These are phyloP conservation scores for Enteromius anoplus DNA, from an alignment of 2,797 vertebrate species.

Conservation along the genomic window DNA sequence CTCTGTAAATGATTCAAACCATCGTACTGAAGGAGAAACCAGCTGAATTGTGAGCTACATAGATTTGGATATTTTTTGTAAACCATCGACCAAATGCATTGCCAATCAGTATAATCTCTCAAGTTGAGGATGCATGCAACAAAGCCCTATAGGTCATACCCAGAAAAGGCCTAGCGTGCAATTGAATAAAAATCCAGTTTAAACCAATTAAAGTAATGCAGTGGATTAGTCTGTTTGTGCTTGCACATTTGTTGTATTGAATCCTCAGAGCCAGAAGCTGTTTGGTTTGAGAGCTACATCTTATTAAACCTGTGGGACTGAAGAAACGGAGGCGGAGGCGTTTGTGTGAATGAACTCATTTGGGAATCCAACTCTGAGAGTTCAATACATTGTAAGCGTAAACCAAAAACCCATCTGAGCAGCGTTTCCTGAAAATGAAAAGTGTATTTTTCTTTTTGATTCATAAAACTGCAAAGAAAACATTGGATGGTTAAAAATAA, in stretches of 20 bases:
- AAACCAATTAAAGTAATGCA: slow-evolving; percentile 36
- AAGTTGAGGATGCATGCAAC: slow-evolving; percentile 14
- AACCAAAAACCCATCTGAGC: slow-evolving; percentile 42
- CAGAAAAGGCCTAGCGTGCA: slow-evolving; percentile 11
- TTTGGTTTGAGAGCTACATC: slow-evolving; percentile 29
- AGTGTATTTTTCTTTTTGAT: slow-evolving; percentile 20
- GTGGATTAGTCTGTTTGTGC: slow-evolving; percentile 28
- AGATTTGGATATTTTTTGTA: background rate
- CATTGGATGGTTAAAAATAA: slow-evolving; percentile 53
- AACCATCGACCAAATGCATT: background rate
- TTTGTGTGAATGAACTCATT: slow-evolving; percentile 28
- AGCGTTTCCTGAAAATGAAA: slow-evolving; percentile 53
- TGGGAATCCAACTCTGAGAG: slow-evolving; percentile 28
- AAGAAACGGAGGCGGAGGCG: slow-evolving; percentile 29
- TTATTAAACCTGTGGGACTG: slow-evolving; percentile 53
- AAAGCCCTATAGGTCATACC: slow-evolving; percentile 8
- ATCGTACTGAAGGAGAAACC: background rate
- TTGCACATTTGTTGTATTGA: slow-evolving; percentile 42
- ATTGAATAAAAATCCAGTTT: slow-evolving; percentile 25
- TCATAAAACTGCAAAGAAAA: slow-evolving; percentile 56
- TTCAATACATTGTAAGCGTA: slow-evolving; percentile 32
- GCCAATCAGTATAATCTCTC: slow-evolving; percentile 3
- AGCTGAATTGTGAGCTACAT: slow-evolving; percentile 7
- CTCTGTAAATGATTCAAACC: slow-evolving; percentile 5
- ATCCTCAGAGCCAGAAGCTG: slow-evolving; percentile 30